Evolutionary conservation across 2,113 vertebrate species (phyloP).

Genomic region (Leiothrix lutea): DNA sequence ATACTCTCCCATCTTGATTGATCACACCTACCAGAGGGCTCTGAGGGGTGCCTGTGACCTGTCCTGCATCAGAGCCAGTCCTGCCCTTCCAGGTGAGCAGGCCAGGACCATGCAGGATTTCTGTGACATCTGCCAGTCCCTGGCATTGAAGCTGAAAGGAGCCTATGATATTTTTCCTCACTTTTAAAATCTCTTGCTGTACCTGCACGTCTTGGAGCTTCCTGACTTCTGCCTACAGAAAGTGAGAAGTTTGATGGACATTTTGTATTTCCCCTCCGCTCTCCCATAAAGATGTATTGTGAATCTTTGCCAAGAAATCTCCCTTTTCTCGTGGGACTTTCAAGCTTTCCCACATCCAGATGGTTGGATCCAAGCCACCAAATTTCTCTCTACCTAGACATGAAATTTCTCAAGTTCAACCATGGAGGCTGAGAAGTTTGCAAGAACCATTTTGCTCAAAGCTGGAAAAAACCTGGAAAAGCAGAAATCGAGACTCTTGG

Average conservation of each 20-base stretch:
- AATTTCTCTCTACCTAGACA: neutral
- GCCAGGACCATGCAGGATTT: neutral
- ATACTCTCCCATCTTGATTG: neutral
- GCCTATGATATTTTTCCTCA: neutral
- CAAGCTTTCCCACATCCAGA: neutral
- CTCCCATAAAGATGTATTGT: neutral
- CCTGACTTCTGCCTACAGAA: neutral
- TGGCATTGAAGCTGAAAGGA: neutral
- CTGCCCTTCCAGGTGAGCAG: neutral
- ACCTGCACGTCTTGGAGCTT: neutral
- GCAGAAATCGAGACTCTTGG: neutral
- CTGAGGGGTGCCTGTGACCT: neutral
- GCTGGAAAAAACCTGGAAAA: neutral
- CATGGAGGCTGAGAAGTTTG: neutral
- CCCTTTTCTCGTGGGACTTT: neutral
- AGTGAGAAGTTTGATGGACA: neutral
- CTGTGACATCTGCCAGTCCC: neutral
- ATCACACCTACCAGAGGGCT: neutral
- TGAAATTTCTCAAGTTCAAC: neutral
- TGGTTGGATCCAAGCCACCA: neutral
- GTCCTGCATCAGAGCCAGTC: neutral
- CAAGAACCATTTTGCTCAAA: neutral
- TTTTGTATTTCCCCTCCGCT: neutral
- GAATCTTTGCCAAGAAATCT: conserved; percentile 5
- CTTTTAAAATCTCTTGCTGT: neutral